Conservation (phyloP, 2,113 vertebrate species). For the Varanus salvator region DNA sequence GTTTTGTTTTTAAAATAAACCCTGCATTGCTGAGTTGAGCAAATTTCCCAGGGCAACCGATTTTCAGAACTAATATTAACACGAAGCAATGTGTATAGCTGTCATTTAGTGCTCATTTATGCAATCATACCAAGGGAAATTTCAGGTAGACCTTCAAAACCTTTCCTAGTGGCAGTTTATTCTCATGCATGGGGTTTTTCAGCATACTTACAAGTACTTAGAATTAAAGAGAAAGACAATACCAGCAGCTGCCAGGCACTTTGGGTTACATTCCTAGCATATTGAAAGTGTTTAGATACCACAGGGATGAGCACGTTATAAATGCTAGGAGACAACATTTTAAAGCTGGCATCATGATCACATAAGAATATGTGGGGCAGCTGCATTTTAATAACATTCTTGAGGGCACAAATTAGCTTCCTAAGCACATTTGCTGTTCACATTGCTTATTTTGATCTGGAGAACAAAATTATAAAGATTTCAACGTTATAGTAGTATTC, state of each 20-base stretch:
- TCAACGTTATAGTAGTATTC: not conserved
- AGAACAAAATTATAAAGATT: constrained; percentile 1
- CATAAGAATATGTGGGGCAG: constrained; percentile 18
- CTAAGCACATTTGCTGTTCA: not conserved
- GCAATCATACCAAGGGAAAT: not conserved
- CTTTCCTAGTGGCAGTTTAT: not conserved
- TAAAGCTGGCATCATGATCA: not conserved
- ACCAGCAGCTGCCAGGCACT: constrained; percentile 13
- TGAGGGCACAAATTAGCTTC: constrained; percentile 14
- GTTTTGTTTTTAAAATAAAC: not conserved
- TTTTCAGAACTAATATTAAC: not conserved
- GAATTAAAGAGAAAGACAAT: constrained; percentile 4
- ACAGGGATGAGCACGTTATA: not conserved
- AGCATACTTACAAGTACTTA: constrained; percentile 13
- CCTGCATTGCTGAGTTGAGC: not conserved
- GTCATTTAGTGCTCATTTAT: not conserved
- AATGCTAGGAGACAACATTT: not conserved
- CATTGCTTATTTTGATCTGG: not conserved
- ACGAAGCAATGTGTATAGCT: not conserved
- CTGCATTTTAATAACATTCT: constrained; percentile 25
- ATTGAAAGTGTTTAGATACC: constrained; percentile 18
- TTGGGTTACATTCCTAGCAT: not conserved
- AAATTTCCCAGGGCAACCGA: not conserved
- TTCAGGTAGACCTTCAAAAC: not conserved
- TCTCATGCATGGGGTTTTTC: constrained; percentile 1